Evolutionary conservation across 2,113 vertebrate genomes (phyloP).

Genomic region (Melanerpes aurifrons): DNA sequence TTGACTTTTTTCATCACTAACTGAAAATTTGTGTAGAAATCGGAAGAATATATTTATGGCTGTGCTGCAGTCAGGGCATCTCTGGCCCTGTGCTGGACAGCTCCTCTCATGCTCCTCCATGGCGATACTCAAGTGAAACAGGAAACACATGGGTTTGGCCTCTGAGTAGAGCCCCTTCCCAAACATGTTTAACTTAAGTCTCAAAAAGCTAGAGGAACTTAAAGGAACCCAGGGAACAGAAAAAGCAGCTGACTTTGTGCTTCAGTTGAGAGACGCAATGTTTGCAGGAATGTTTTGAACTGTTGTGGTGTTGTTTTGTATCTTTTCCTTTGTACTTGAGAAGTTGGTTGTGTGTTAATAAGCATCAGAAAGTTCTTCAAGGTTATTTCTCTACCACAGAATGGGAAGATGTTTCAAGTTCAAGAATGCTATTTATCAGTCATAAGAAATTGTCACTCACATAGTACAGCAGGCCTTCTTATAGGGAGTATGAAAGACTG

Average conservation of each 20-base stretch:
- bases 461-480: neutral
- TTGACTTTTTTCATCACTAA: neutral
- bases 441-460: neutral
- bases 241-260: neutral
- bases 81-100: accelerated
- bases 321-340: neutral
- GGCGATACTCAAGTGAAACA: neutral
- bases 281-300: neutral
- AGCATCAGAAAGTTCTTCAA: neutral
- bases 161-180: neutral
- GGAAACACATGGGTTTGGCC: neutral
- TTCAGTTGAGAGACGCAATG: neutral
- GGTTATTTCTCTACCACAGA: neutral
- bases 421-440: neutral
- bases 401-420: neutral
- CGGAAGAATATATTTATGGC: neutral
- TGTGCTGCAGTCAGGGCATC: accelerated
- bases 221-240: neutral
- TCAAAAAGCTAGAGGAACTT: neutral
- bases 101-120: neutral
- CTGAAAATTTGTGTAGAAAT: neutral
- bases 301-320: too few relatives aligned
- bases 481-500: neutral
- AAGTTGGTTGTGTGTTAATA: neutral
- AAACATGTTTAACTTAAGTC: neutral